Conservation (phyloP, 1,140 invertebrate genomes). For the Triops cancriformis region DNA sequence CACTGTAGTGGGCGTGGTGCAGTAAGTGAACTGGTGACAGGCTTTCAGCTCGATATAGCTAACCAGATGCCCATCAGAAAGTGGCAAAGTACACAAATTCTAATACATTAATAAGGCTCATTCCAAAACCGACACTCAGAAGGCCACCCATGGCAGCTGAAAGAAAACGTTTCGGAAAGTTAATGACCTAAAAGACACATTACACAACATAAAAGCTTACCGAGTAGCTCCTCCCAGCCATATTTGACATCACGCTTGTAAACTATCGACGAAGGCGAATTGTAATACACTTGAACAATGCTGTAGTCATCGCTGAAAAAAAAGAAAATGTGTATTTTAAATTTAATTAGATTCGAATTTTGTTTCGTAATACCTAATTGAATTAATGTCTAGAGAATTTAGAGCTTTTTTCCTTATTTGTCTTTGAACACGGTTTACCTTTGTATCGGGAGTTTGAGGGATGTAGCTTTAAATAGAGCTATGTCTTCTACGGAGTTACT, state of each 20-base stretch:
- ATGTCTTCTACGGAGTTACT: not conserved
- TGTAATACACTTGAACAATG: not conserved
- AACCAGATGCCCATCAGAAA: conserved; percentile 20
- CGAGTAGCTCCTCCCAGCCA: not conserved
- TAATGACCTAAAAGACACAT: not conserved
- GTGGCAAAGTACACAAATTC: conserved; percentile 24
- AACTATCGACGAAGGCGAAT: not conserved
- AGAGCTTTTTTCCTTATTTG: not conserved
- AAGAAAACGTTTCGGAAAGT: not conserved
- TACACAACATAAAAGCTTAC: not conserved
- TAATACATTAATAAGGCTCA: conserved; percentile 26
- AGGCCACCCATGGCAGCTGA: conserved; percentile 24
- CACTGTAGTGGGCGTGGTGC: not conserved
- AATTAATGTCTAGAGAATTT: no score
- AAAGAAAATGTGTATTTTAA: not conserved
- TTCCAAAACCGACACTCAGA: conserved; percentile 24
- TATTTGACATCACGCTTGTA: not conserved
- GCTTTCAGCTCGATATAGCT: not conserved
- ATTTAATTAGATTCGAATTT: no score
- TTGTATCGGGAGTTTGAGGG: not conserved
- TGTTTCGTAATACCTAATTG: no score
- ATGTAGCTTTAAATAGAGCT: not conserved
- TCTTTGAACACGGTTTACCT: not conserved
- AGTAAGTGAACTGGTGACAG: not conserved
- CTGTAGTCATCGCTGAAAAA: not conserved